Evolutionary conservation across 2,888 invertebrate species (phyloP).

Genomic region (Scaptomyza caliginosa): DNA sequence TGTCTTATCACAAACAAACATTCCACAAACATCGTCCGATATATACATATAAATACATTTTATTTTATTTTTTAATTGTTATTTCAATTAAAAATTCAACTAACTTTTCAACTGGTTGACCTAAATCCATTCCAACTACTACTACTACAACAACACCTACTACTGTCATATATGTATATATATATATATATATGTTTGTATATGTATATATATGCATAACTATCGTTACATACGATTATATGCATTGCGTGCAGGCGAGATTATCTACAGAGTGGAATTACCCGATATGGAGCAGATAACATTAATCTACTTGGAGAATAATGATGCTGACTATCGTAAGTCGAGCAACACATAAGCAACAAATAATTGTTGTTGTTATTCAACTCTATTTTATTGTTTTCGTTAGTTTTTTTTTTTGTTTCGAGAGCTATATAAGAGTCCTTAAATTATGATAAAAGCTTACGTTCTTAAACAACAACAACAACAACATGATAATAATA

Average conservation of each 20-base stretch:
- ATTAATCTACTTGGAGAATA: constrained; percentile 96
- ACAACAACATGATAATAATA: background rate
- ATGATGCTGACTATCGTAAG: constrained; percentile 85
- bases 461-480: constrained; percentile 25
- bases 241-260: constrained; percentile 88
- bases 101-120: constrained; percentile 41
- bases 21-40: constrained; percentile 1
- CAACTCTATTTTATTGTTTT: too few relatives aligned
- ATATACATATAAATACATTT: constrained; percentile 12
- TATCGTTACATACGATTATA: constrained; percentile 31
- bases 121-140: constrained; percentile 34
- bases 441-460: constrained; percentile 55
- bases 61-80: constrained; percentile 12
- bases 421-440: constrained; percentile 49
- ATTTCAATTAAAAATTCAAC: constrained; percentile 30
- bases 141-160: constrained; percentile 62
- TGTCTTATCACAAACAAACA: background rate
- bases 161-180: constrained; percentile 30
- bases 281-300: constrained; percentile 97
- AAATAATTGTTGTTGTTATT: constrained; percentile 50
- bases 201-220: constrained; percentile 21
- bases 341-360: constrained; percentile 83
- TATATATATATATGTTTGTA: constrained; percentile 18
- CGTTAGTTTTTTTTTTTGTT: too few relatives aligned
- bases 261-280: constrained; percentile 96